These are phyloP conservation scores for Sebastes cheni DNA, from an alignment of 2,797 vertebrate genomes.

Conservation along the genomic window DNA sequence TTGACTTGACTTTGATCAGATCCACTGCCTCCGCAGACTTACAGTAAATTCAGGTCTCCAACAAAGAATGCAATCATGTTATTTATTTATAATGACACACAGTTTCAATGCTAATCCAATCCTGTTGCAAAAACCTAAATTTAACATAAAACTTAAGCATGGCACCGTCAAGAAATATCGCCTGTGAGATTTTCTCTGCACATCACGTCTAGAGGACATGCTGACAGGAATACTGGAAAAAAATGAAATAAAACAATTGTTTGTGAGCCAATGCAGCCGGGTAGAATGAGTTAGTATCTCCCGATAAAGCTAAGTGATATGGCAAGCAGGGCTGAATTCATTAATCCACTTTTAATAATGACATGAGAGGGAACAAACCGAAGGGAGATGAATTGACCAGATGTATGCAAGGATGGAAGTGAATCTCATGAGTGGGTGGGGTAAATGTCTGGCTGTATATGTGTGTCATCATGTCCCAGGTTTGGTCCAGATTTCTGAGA, in stretches of 20 bases:
- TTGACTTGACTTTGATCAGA: conserved; percentile 17
- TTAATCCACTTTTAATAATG: neutral
- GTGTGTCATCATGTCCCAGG: conserved; percentile 4
- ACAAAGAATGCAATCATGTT: neutral
- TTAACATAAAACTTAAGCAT: neutral
- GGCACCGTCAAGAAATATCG: neutral
- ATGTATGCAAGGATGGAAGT: neutral
- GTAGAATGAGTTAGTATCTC: neutral
- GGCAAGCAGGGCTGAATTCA: neutral
- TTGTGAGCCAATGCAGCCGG: neutral
- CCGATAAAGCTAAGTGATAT: neutral
- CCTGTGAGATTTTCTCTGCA: neutral
- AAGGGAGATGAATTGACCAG: neutral
- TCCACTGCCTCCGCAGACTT: neutral
- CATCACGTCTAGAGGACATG: neutral
- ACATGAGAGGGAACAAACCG: neutral
- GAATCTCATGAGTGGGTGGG: neutral
- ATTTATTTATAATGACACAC: neutral
- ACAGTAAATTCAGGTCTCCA: neutral
- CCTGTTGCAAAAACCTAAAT: neutral
- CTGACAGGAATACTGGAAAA: neutral
- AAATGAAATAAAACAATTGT: neutral
- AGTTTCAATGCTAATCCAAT: neutral
- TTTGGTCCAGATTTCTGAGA: neutral
- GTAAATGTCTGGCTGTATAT: neutral